Base-by-base conservation (phyloP, 2,888 invertebrate genomes). In the Lasius platythorax region DNA sequence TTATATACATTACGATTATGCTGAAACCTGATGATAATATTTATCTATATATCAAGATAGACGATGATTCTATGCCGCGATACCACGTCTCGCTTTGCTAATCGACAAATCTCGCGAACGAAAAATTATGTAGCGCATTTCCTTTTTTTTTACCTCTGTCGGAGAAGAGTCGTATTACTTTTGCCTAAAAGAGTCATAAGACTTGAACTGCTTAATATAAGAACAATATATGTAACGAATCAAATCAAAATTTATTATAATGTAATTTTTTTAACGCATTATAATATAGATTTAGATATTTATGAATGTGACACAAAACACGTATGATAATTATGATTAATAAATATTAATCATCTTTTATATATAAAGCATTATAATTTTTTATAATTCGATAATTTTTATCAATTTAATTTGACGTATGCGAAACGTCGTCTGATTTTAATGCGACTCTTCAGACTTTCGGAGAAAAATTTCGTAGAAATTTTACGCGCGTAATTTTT, bases 1-100 rank as follows among this genome's bases (percentile, higher is more conserved):
- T 93, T 93, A 93, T 93, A 92, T 91, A 93, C 89, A 92, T 88
- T 91, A 93, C 87, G 89, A 91, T 87, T 88, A 89, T 87, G 88
- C 91, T 88, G 84, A 89, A 90, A 90, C 86, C 91, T 91, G 91
- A 91, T 90, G 91, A 90, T 90, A 85, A 93, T 93, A 93, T 93
- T 93, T 93, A 92, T 92, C 92, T 93, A 93, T 92, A 89, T 90
- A 91, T 91, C 43, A 33, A 79, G n/a, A 63, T 50, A 72, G 61
- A 70, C 33, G 40, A 83, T 88, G 87, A 88, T 90, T 92, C 92
- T 91, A 92, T 91, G 89, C 91, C 91, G 91, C 91, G 90, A 92
- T 93, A 91, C 85, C 23, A 53, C 46, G 50, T 82, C 53, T 73
- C 50, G 82, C 75, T 82, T 82, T 50, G 66, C 75, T 61, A 79